phyloP scores from a whole-genome alignment of 2,888 invertebrate species.

The Leucoma salicis region DNA sequence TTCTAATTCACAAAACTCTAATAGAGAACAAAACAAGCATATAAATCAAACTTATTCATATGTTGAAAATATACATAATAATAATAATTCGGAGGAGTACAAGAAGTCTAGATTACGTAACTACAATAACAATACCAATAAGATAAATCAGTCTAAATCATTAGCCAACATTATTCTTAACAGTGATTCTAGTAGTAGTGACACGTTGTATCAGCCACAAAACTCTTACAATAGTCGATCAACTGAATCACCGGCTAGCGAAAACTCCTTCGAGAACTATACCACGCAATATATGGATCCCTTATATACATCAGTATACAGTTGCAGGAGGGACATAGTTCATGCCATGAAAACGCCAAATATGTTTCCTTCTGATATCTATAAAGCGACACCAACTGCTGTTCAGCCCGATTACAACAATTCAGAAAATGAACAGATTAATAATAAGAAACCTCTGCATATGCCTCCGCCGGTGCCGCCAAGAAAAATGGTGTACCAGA shows the following conservation, averaged over 20 bases:
- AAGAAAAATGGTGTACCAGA: constrained; percentile 74
- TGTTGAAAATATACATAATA: constrained; percentile 55
- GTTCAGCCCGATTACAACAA: constrained; percentile 68
- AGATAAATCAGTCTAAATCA: constrained; percentile 75
- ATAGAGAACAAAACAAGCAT: constrained; percentile 58
- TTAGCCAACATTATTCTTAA: constrained; percentile 74
- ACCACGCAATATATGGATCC: constrained; percentile 75
- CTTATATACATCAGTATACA: constrained; percentile 72
- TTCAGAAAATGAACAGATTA: constrained; percentile 57
- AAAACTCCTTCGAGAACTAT: constrained; percentile 72
- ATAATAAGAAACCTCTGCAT: constrained; percentile 70
- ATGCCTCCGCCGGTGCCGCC: constrained; percentile 84
- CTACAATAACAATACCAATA: constrained; percentile 69
- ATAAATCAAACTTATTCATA: constrained; percentile 67
- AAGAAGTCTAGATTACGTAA: constrained; percentile 65
- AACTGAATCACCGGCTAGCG: constrained; percentile 73
- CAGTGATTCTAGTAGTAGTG: constrained; percentile 74
- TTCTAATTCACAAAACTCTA: constrained; percentile 44
- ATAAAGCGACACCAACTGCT: constrained; percentile 76
- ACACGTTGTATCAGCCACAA: constrained; percentile 74
- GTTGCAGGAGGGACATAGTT: constrained; percentile 66
- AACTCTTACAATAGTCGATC: constrained; percentile 70
- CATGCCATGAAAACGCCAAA: constrained; percentile 67
- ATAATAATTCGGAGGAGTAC: constrained; percentile 55
- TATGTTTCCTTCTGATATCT: constrained; percentile 71